Base-by-base conservation (phyloP, 2,113 vertebrate species). In the Sceloporus tristichus region DNA sequence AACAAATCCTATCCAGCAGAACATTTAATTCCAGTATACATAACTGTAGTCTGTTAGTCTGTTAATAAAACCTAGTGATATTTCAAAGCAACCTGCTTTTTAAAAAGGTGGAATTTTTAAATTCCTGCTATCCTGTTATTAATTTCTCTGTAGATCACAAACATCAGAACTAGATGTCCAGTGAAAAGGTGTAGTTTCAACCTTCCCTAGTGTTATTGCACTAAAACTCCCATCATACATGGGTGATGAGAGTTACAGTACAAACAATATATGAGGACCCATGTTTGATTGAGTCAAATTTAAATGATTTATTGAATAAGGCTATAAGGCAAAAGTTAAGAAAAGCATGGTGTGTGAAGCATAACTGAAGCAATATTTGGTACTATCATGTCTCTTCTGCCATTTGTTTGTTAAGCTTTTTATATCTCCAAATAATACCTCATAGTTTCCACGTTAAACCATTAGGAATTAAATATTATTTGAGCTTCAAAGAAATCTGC, bases 401-500 rank as follows among this genome's bases (percentile, higher is more conserved):
- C 59, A 62, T 62, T 16, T 62, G 59, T 16, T 18, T 16, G 59
- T 48, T 48, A 48, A 48, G 42, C 42, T 40, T 68, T 62, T 74
- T 84, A 86, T 79, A 91, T 79, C 79, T 85, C 21, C 10, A 91
- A 90, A 94, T 90, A 93, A 89, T 42, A 95, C 77, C 85, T 95
- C 89, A 89, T 85, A 84, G 80, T 93, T 92, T 93, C 86, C 85
- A 9, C 85, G 87, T 80, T 90, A 89, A 68, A 78, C 93, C 93
- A 92, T 18, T 62, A 94, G 91, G 90, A 94, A 90, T 0, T 0
- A 0, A 78, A 87, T 76, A 84, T 92, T 95, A 94, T 95, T 94
- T 94, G 90, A 74, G 76, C 89, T 94, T 94, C 81, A 85, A 92
- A 91, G 92, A 92, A 94, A 90, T 86, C 90, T 77, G 82, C 65